Evolutionary conservation across 2,888 invertebrate species (phyloP).

Genomic region (Mactromeris polynyma): DNA sequence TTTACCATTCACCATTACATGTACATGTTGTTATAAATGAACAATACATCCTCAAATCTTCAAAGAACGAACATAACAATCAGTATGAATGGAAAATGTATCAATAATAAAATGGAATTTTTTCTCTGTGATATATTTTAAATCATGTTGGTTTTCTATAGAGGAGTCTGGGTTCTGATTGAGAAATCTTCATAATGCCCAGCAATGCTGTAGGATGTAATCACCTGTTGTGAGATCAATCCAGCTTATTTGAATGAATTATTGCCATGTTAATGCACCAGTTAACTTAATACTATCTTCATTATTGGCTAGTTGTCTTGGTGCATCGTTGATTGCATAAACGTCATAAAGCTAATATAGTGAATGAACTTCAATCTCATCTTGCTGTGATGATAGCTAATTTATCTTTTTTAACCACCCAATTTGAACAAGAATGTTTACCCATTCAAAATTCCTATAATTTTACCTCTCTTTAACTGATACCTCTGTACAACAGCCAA

Average conservation of each 20-base stretch:
- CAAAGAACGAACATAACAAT: too few relatives aligned
- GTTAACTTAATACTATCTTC: background rate
- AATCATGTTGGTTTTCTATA: background rate
- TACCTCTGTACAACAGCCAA: too few relatives aligned
- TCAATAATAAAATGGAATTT: background rate
- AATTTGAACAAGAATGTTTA: too few relatives aligned
- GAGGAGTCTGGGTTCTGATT: background rate
- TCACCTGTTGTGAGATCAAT: conserved; percentile 25
- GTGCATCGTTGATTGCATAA: background rate
- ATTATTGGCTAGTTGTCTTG: background rate
- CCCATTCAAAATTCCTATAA: too few relatives aligned
- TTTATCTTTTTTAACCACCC: background rate
- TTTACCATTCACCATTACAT: too few relatives aligned
- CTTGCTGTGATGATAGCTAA: background rate
- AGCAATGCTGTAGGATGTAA: conserved; percentile 8
- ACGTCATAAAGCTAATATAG: background rate
- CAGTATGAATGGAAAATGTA: background rate
- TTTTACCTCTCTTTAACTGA: too few relatives aligned
- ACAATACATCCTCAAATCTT: too few relatives aligned
- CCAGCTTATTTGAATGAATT: background rate
- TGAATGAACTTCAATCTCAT: background rate
- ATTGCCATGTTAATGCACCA: background rate
- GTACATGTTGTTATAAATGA: too few relatives aligned
- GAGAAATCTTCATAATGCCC: background rate
- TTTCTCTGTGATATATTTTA: background rate